These are phyloP conservation scores for Acrobasis repandana DNA, from an alignment of 2,888 invertebrate species.

Conservation along the genomic window DNA sequence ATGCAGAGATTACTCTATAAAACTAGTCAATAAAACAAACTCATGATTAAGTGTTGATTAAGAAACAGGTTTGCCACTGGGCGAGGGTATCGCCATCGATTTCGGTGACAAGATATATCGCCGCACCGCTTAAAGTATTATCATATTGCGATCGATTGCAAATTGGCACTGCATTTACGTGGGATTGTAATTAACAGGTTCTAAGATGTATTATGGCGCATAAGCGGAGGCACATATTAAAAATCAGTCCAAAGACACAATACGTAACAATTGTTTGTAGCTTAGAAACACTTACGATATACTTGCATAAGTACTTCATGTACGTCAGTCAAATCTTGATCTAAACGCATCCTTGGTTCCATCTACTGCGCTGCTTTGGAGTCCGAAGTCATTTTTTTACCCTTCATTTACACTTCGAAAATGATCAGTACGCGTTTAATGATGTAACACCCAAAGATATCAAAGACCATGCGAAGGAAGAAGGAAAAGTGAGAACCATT, in stretches of 20 bases:
- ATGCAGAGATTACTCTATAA: constrained; percentile 51
- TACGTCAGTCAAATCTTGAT: no score
- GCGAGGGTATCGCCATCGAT: constrained; percentile 25
- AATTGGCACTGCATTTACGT: constrained; percentile 27
- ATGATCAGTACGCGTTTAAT: no score
- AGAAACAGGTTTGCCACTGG: constrained; percentile 50
- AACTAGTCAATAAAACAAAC: constrained; percentile 63
- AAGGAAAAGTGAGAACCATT: no score
- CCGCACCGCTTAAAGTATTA: constrained; percentile 33
- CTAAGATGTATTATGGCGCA: not conserved
- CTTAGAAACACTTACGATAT: not conserved
- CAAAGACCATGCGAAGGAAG: no score
- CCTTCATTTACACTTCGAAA: no score
- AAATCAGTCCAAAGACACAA: not conserved
- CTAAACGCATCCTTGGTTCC: no score
- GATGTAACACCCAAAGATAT: no score
- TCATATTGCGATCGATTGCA: constrained; percentile 38
- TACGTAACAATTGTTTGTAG: constrained; percentile 6
- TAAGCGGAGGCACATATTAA: constrained; percentile 8
- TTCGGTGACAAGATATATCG: constrained; percentile 42
- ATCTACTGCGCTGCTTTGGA: no score
- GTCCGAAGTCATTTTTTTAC: no score
- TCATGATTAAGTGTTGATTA: constrained; percentile 48
- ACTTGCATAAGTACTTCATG: not conserved
- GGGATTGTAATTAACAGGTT: constrained; percentile 17